Evolutionary conservation across 1,140 invertebrate species (phyloP), one percentile per base, ranked within the genome.

Genomic region (Zaprionus taronus): DNA sequence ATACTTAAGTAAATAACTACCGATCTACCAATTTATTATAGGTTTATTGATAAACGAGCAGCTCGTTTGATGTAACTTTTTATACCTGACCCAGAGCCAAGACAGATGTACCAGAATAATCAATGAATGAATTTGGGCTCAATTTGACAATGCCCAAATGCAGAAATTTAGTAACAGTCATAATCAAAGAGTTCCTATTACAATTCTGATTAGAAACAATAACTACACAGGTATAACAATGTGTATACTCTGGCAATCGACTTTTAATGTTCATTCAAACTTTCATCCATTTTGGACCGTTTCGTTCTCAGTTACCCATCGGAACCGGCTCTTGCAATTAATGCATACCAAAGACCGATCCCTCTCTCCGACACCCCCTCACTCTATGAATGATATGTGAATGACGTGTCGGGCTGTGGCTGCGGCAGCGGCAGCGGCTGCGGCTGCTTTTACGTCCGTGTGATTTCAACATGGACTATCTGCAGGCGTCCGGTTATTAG

Each of bases 401-500:
- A 47, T 47, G 41, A 47, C 41, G 41, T 47, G 41, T 47, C 41
- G 41, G 17, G n/a, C 41, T 24, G 44, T 17, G 11, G 14, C 41
- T 24, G 44, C 24, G 11, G 14, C 38, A 7, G 61, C 38, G 26
- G 38, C 22, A 7, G 61, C 38, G 26, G 38, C 22, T 57, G 38
- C 15, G 38, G 38, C 41, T 20, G 41, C 41, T 47, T 47, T 47
- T 47, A 47, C n/a, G 41, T 47, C n/a, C 41, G 41, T 20, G 41
- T 47, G 41, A 47, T 47, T 47, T 47, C 7, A 47, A 47, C 41
- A 24, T 24, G 47, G 47, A 24, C 47, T 51, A 51, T 20, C 20
- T 51, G 17, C 17, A 51, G 22, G 47, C 47, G 47, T 51, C 47
- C 20, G 17, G 22, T 51, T 51, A 51, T 51, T 51, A 51, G 47